Conservation (phyloP, 1,140 invertebrate genomes). For the Thaumatotibia leucotreta region DNA sequence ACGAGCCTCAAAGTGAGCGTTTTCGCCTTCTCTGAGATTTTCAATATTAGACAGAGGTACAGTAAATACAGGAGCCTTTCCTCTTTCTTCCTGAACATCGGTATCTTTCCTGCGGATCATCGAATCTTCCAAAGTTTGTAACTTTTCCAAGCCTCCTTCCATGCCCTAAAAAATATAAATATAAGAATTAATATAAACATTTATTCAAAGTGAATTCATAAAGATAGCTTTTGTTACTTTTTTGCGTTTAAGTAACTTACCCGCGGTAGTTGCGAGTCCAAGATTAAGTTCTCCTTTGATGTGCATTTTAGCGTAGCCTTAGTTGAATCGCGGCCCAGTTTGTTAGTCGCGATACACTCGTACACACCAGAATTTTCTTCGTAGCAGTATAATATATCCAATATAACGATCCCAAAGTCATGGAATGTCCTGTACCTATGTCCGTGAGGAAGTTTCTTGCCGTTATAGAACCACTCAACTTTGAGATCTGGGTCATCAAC, state of each 20-base stretch:
- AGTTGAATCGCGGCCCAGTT: slow-evolving; percentile 92
- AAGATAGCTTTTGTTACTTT: too few relatives aligned
- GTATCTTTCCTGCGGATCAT: slow-evolving; percentile 84
- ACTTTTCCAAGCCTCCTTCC: slow-evolving; percentile 94
- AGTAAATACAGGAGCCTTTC: slow-evolving; percentile 93
- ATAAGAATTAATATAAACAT: too few relatives aligned
- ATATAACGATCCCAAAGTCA: slow-evolving; percentile 97
- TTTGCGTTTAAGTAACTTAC: slow-evolving; percentile 56
- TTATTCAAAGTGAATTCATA: too few relatives aligned
- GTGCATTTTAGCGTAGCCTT: slow-evolving; percentile 90
- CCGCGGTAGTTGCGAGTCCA: slow-evolving; percentile 95
- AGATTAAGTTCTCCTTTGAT: slow-evolving; percentile 93
- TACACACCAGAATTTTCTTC: slow-evolving; percentile 97
- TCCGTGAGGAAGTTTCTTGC: slow-evolving; percentile 92
- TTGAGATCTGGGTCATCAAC: slow-evolving; percentile 94
- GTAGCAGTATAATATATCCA: slow-evolving; percentile 97
- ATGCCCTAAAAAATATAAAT: slow-evolving; percentile 90
- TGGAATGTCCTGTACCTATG: slow-evolving; percentile 97
- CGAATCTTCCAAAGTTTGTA: slow-evolving; percentile 94
- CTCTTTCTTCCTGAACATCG: slow-evolving; percentile 82
- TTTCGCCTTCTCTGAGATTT: slow-evolving; percentile 92
- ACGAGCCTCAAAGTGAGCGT: slow-evolving; percentile 95
- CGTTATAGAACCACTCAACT: slow-evolving; percentile 97
- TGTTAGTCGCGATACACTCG: slow-evolving; percentile 94
- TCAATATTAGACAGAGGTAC: slow-evolving; percentile 92